A percentile compares a stretch with the other conserved stretches of the same genome.
Conservation (phyloP, 2,888 invertebrate genomes). For the Luperina testacea region DNA sequence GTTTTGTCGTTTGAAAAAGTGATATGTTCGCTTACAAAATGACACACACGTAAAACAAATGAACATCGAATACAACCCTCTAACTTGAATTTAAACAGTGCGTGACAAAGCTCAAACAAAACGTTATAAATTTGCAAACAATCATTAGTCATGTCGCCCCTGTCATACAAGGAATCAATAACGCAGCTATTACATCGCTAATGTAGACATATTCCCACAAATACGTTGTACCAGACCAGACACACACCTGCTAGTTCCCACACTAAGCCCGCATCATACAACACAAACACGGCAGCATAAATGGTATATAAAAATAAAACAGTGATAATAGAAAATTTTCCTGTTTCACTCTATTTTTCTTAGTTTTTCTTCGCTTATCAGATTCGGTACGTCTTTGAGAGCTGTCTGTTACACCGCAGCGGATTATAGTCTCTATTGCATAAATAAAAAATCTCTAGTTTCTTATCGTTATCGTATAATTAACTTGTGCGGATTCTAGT, state of each 20-base stretch:
- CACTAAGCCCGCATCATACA: slow-evolving; percentile 40
- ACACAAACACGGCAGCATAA: slow-evolving; percentile 48
- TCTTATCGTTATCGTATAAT: not conserved
- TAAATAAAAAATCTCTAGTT: slow-evolving; percentile 7
- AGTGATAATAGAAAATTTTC: slow-evolving; percentile 64
- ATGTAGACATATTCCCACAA: slow-evolving; percentile 56
- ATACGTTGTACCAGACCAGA: slow-evolving; percentile 41
- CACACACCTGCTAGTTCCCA: slow-evolving; percentile 59
- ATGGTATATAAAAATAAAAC: slow-evolving; percentile 61
- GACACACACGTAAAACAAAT: not conserved
- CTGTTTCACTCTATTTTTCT: slow-evolving; percentile 57
- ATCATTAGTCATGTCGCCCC: slow-evolving; percentile 51
- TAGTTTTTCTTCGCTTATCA: slow-evolving; percentile 65
- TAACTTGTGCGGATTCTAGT: not conserved
- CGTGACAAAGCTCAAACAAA: slow-evolving; percentile 18
- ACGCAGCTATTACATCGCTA: slow-evolving; percentile 38
- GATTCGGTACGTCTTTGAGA: slow-evolving; percentile 42
- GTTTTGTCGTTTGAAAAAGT: not conserved
- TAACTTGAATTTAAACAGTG: not conserved
- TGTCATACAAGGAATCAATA: slow-evolving; percentile 46
- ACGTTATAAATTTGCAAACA: slow-evolving; percentile 44
- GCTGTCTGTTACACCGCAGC: slow-evolving; percentile 49
- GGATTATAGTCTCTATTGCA: not conserved
- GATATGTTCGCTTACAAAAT: not conserved
- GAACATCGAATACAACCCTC: not conserved